A percentile compares a stretch with the other conserved stretches of the same genome.
Evolutionary conservation across 2,113 vertebrate genomes (phyloP).

Genomic region (Rissa tridactyla): DNA sequence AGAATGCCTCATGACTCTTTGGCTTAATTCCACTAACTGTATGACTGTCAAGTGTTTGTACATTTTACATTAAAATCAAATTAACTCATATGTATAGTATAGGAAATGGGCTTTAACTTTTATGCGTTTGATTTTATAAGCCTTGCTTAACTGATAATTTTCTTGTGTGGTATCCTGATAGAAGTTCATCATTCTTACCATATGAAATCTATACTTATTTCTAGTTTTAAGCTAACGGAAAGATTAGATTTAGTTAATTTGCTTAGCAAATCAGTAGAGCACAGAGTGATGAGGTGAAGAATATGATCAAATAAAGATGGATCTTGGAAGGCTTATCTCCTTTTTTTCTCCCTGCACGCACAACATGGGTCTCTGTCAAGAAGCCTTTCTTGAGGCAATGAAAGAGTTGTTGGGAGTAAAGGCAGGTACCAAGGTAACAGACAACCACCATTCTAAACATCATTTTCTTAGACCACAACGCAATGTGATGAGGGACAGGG

Average conservation of each 20-base stretch:
- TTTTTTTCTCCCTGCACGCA: neutral
- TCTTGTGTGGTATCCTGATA: neutral
- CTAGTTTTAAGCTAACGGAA: neutral
- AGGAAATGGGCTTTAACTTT: neutral
- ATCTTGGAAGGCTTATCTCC: neutral
- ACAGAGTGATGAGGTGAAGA: neutral
- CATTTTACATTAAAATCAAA: neutral
- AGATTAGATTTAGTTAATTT: neutral
- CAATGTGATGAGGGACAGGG: neutral
- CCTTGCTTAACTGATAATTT: neutral
- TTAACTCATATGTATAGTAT: neutral
- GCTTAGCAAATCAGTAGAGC: neutral
- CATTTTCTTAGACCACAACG: neutral
- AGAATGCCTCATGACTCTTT: neutral
- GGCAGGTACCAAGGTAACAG: neutral
- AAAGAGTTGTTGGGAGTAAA: neutral
- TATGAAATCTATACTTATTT: neutral
- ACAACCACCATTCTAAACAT: neutral
- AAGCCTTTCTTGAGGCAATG: neutral
- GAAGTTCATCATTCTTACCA: neutral
- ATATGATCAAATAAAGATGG: neutral
- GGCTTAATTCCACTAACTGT: neutral
- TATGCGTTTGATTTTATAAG: neutral
- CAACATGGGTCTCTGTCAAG: neutral
- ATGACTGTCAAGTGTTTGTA: neutral